Conservation (phyloP, 2,113 vertebrate species). For the Colinus virginianus region DNA sequence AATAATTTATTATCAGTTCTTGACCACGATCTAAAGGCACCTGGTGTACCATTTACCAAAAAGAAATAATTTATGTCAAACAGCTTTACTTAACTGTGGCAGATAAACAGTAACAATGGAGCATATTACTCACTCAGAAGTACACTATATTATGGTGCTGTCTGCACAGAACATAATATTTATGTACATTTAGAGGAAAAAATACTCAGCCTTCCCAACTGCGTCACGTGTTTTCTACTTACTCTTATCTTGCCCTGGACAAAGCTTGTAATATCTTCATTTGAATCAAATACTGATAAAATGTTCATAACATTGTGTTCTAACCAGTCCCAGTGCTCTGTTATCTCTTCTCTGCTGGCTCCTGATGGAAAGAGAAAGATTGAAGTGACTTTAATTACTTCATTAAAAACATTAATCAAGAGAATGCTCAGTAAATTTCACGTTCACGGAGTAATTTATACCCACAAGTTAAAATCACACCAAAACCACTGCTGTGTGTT, state of each 20-base stretch:
- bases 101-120: not conserved
- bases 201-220: not conserved
- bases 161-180: not conserved
- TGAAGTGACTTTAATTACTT: not conserved
- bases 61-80: not conserved
- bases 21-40: not conserved
- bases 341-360: conserved; percentile 93
- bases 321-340: conserved; percentile 95
- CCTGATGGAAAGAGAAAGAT: conserved; percentile 76
- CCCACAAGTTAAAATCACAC: not conserved
- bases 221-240: conserved; percentile 62
- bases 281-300: conserved; percentile 95
- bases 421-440: not conserved
- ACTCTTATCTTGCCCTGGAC: conserved; percentile 98
- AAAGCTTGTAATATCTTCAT: conserved; percentile 97
- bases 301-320: conserved; percentile 96
- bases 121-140: not conserved
- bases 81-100: not conserved
- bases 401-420: conserved; percentile 18
- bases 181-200: not conserved
- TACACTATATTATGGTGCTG: not conserved
- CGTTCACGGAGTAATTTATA: not conserved
- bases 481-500: not conserved
- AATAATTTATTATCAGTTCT: not conserved
- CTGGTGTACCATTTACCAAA: not conserved